Evolutionary conservation across 2,888 invertebrate species (phyloP), one percentile per base, ranked within the genome.

Genomic region (Calephelis perditalis): DNA sequence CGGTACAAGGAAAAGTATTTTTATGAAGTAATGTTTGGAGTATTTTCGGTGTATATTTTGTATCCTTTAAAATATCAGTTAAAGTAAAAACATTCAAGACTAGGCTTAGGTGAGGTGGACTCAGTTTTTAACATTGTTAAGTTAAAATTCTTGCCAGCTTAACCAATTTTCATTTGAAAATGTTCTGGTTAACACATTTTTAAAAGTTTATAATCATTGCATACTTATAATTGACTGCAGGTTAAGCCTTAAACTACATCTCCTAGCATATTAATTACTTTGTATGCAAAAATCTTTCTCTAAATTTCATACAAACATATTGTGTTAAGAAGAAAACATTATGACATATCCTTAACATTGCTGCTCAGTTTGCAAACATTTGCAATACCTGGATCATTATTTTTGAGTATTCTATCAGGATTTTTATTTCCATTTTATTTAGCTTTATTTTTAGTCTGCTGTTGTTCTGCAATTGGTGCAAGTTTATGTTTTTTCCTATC

Each of bases 311-410:
- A 3, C 40, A 40, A 40, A 40, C 1, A 40, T 40, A 15, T 15
- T 15, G 40, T 40, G 40, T 40, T 40, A 35, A 52, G 44, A 43
- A 40, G 10, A 35, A 44, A 7, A 7, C 5, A 40, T 7, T 40
- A 40, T 40, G 8, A 5, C 40, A 26, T 10, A 57, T 63, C 62
- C 64, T 62, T 49, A 59, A 62, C 59, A 35, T 57, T 59, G 9
- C 15, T 60, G 67, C 68, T 72, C 88, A 98, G 98, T 86, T 93
- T 99, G 77, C 99, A 99, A 93, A 98, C 99, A 65, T 99, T 99
- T 92, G 99, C 99, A 75, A 99, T 99, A 91, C 99, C 99, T 66
- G 99, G 99, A 68, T 99, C 99, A 12, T 94, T 99, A 77, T 99
- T 99, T 80, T 92, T 99, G 60, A 99, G 99, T 67, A 98, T 99